Evolutionary conservation across 2,113 vertebrate genomes (phyloP), one percentile per base, ranked within the genome.

Genomic region (Abramis brama): DNA sequence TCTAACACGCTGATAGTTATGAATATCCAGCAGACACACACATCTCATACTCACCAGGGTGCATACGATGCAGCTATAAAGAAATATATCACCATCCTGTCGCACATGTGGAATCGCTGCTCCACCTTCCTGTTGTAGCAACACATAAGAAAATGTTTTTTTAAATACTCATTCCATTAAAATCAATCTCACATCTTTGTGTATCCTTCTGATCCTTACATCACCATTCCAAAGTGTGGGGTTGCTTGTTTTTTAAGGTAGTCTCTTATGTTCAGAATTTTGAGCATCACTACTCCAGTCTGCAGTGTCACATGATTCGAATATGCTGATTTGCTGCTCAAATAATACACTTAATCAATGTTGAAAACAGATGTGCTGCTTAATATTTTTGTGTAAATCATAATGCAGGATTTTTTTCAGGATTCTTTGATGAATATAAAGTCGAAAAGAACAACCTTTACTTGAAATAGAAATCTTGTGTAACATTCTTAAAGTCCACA

Each of bases 81-180:
- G 96, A 98, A 98, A 88, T 99, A 99, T 91, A 99, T 99, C 87
- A 96, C 97, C 96, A 99, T 97, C 87, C 97, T 94, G 93, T 99
- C 98, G 2, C 95, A 97, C 97, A 99, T 99, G 93, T 99, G 98
- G 88, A 99, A 95, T 87, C 97, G 97, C 59, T 97, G 97, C 88
- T 98, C 98, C 91, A 98, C 95, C 0, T 93, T 95, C 93, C 97
- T 99, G 88, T 85, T 66, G 66, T 10, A 74, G 86, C 43, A 76
- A 85, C 70, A 89, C 36, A 91, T 39, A 79, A 87, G 19, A 82
- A 60, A 79, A 52, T 30, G 25, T 77, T 76, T 76, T 43, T 8
- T 36, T 33, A 27, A 47, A 25, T 30, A 27, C 4, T 68, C 6
- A 68, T 68, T 30, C n/a, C 12, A 36, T 70, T 21, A 36, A 70